These are phyloP conservation scores for Manis pentadactyla DNA, from an alignment of 2,797 vertebrate genomes.

Conservation along the genomic window DNA sequence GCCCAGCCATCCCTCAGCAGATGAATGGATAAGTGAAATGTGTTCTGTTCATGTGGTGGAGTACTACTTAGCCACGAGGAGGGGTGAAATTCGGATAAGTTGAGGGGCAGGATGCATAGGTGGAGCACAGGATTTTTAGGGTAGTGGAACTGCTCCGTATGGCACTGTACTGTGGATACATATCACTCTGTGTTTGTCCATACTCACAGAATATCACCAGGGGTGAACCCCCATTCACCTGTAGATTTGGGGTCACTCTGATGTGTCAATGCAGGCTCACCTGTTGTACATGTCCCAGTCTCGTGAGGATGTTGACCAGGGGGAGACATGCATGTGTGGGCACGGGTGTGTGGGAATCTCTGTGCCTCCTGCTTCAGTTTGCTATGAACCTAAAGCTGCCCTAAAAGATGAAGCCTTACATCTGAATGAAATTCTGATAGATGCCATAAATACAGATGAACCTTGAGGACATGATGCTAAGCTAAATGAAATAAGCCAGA, in stretches of 20 bases:
- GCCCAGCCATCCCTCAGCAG: background rate
- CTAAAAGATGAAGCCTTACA: background rate
- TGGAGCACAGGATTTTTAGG: background rate
- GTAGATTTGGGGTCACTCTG: background rate
- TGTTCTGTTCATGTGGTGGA: background rate
- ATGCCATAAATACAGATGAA: background rate
- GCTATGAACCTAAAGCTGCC: background rate
- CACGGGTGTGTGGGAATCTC: background rate
- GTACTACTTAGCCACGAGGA: background rate
- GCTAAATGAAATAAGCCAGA: background rate
- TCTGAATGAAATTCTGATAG: background rate
- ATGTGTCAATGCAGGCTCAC: background rate
- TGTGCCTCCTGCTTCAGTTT: background rate
- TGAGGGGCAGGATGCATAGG: background rate
- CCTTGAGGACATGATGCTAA: background rate
- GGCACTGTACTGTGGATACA: background rate
- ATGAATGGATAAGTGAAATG: background rate
- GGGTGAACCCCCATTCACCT: background rate
- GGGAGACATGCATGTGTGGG: background rate
- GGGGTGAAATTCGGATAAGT: background rate
- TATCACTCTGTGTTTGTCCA: background rate
- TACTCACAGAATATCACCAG: background rate
- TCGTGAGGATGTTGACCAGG: background rate
- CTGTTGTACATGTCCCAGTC: background rate
- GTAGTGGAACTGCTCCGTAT: background rate